Conservation (phyloP, 37 sponge, comb jelly and placozoan genomes). For the Eunapius fragilis region DNA sequence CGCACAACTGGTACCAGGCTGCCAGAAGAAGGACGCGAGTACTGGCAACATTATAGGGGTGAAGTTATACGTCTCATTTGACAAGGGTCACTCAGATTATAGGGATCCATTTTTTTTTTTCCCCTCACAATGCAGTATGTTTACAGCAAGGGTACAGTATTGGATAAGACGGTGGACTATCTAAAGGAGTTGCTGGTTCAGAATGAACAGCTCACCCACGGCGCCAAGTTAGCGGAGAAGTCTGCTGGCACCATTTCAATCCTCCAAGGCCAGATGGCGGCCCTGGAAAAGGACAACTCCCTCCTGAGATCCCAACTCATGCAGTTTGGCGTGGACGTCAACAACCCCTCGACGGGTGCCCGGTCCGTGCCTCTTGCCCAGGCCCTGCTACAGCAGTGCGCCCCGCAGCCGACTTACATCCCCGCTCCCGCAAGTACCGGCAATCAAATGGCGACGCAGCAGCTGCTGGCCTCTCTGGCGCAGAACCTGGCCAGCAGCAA, state of each 20-base stretch:
- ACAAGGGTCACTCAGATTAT: no score
- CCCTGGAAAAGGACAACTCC: constrained; percentile 81
- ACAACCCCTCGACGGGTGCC: not conserved
- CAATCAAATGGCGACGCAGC: constrained; percentile 40
- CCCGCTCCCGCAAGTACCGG: not conserved
- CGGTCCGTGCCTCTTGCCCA: not conserved
- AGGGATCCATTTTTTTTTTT: no score
- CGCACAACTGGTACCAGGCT: constrained; percentile 89
- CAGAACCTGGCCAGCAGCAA: constrained; percentile 46
- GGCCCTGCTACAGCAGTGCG: not conserved
- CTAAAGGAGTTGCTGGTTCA: constrained; percentile 55
- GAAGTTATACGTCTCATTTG: not conserved
- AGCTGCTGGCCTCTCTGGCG: constrained; percentile 64
- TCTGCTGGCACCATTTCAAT: constrained; percentile 66
- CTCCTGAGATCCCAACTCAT: constrained; percentile 75
- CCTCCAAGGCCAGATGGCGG: constrained; percentile 75
- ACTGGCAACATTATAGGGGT: constrained; percentile 69
- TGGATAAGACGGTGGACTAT: constrained; percentile 83
- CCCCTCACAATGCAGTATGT: constrained; percentile 41
- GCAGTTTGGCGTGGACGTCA: constrained; percentile 74
- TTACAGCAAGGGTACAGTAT: constrained; percentile 78
- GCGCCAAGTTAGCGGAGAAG: constrained; percentile 69
- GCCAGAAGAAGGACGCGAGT: constrained; percentile 85
- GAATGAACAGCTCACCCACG: constrained; percentile 56
- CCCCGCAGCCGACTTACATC: not conserved